phyloP scores from a whole-genome alignment of 2,797 vertebrate genomes.

The Chrosomus eos region DNA sequence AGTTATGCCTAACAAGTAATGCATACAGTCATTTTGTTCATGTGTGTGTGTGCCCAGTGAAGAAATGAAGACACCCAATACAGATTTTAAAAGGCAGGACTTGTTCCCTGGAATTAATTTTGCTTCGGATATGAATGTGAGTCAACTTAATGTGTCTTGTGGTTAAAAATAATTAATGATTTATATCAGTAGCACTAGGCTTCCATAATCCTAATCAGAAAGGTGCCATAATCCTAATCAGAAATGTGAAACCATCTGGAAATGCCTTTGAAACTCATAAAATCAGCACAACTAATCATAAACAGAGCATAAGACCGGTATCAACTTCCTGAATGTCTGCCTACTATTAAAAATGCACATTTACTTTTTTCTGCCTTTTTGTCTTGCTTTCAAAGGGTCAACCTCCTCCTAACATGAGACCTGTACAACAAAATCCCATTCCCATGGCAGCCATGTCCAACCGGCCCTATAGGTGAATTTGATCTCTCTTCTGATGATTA shows the following conservation, averaged over 20 bases:
- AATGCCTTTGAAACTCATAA: not conserved
- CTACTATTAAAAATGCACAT: not conserved
- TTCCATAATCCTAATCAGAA: not conserved
- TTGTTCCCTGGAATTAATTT: slow-evolving; percentile 46
- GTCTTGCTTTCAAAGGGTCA: slow-evolving; percentile 21
- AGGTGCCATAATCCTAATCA: not conserved
- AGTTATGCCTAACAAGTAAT: not conserved
- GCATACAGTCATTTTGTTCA: not conserved
- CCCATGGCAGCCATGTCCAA: slow-evolving; percentile 32
- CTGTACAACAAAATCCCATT: slow-evolving; percentile 2
- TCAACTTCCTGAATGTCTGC: not conserved
- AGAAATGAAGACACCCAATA: not conserved
- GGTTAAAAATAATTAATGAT: not conserved
- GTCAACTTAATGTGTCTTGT: not conserved
- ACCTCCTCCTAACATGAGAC: not conserved
- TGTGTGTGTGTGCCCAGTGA: not conserved
- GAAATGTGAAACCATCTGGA: not conserved
- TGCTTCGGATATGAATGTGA: slow-evolving; percentile 57
- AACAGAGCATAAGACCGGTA: not conserved
- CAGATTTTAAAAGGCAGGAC: not conserved
- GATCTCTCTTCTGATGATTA: not conserved
- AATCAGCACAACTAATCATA: not conserved
- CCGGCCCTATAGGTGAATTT: slow-evolving; percentile 47
- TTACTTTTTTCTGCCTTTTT: not conserved
- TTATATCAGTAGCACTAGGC: not conserved